These are phyloP conservation scores for Orius laevigatus DNA, from an alignment of 1,140 invertebrate species.

Conservation along the genomic window DNA sequence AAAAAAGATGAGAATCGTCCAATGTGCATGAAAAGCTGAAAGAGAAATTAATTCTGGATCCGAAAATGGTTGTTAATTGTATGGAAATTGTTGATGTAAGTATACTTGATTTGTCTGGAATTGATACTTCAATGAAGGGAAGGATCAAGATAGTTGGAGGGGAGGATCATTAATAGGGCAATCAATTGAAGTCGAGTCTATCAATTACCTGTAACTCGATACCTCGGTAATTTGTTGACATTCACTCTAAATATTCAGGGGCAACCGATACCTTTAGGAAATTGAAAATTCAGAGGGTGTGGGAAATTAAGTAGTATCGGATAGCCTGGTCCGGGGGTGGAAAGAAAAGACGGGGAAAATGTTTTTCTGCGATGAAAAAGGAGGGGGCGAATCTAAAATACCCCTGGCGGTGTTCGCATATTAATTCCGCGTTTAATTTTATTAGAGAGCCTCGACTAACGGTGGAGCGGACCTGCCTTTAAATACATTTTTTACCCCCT, in stretches of 20 bases:
- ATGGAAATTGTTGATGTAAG: too few species aligned
- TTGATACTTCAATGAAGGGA: neutral
- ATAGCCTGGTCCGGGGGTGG: neutral
- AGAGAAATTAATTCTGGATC: too few species aligned
- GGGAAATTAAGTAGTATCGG: slow-evolving; percentile 14
- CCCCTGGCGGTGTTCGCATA: slow-evolving; percentile 4
- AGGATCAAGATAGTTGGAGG: neutral
- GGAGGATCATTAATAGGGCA: slow-evolving; percentile 5
- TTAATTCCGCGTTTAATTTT: slow-evolving; percentile 15
- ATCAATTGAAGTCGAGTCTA: slow-evolving; percentile 4
- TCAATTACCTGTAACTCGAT: slow-evolving; percentile 4
- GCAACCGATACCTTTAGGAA: slow-evolving; percentile 5
- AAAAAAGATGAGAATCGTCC: too few species aligned
- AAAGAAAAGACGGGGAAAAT: neutral
- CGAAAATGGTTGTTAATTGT: too few species aligned
- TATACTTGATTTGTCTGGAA: too few species aligned
- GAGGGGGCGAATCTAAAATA: slow-evolving; percentile 1
- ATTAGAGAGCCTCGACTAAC: slow-evolving; percentile 10
- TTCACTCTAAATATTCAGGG: neutral
- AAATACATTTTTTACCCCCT: slow-evolving; percentile 14
- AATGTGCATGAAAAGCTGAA: too few species aligned
- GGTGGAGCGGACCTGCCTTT: slow-evolving; percentile 5
- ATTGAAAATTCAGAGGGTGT: slow-evolving; percentile 1
- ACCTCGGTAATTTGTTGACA: neutral
- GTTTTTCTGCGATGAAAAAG: too few species aligned